These are phyloP conservation scores for Puffinus mauretanicus DNA, from an alignment of 2,113 vertebrate species.

Conservation along the genomic window DNA sequence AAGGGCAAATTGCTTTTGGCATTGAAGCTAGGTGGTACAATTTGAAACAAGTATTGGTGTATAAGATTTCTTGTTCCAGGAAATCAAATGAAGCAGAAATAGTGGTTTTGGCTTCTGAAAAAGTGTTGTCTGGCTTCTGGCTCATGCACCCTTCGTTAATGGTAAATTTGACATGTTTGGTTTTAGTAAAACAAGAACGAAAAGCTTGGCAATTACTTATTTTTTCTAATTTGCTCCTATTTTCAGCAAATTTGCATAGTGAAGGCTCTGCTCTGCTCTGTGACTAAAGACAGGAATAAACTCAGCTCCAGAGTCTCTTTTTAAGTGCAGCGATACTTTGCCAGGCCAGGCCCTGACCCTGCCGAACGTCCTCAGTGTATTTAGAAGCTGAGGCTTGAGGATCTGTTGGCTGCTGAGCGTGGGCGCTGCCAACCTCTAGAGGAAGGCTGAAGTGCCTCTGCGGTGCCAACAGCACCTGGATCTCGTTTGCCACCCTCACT, in stretches of 20 bases:
- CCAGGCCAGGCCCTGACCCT: background rate
- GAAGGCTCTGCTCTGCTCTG: background rate
- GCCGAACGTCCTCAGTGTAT: too few relatives aligned
- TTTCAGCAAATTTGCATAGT: background rate
- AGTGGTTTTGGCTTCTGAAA: background rate
- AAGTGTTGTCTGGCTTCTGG: background rate
- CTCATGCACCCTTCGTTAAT: too few relatives aligned
- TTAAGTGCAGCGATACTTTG: background rate
- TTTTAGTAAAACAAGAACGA: background rate
- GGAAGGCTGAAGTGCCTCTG: background rate
- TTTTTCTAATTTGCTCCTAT: background rate
- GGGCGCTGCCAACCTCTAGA: background rate
- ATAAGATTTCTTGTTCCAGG: background rate
- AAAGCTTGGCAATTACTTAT: background rate
- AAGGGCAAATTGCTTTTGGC: background rate
- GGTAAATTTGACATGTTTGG: background rate
- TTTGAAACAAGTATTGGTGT: background rate
- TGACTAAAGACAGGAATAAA: background rate
- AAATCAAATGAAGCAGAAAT: background rate
- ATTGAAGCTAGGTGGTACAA: background rate
- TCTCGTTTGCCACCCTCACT: background rate
- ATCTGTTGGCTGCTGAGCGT: background rate
- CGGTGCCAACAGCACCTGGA: too few relatives aligned
- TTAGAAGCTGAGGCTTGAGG: too few relatives aligned
- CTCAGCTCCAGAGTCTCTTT: rapidly evolving